Conservation (phyloP, 1,140 invertebrate genomes). For the Chionoecetes opilio region DNA sequence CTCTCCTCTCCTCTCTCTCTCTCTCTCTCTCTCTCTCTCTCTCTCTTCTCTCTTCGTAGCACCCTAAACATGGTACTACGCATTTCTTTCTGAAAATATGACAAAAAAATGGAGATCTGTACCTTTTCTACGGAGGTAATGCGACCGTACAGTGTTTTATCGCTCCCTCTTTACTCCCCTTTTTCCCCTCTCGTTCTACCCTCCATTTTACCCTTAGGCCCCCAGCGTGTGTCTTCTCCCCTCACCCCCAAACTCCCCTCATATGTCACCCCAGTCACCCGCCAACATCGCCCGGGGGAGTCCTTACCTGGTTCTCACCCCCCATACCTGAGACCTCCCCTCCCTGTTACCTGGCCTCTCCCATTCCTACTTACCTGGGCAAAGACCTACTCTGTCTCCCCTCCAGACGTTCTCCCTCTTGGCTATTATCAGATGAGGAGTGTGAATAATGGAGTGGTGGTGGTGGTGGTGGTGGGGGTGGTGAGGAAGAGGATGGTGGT, state of each 20-base stretch:
- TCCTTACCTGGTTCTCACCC: background rate
- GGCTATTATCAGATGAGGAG: slow-evolving; percentile 27
- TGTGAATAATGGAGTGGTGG: slow-evolving; percentile 1
- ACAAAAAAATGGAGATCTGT: background rate
- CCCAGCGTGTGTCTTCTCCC: background rate
- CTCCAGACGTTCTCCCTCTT: background rate
- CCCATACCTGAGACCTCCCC: background rate
- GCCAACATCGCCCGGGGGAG: background rate
- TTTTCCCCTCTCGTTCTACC: background rate
- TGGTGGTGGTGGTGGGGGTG: background rate
- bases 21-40: no score
- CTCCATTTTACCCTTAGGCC: background rate
- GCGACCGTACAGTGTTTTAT: background rate
- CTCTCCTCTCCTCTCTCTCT: no score
- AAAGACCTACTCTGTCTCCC: background rate
- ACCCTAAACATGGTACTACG: no score
- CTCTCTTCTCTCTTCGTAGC: no score
- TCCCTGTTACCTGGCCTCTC: background rate
- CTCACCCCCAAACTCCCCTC: background rate
- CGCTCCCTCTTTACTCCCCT: background rate
- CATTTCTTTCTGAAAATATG: no score
- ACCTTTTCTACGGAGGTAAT: background rate
- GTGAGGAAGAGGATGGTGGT: background rate
- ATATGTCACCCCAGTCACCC: slow-evolving; percentile 2
- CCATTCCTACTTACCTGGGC: background rate